phyloP scores from a whole-genome alignment of 2,797 vertebrate species.

The Cercopithecus hamlyni region DNA sequence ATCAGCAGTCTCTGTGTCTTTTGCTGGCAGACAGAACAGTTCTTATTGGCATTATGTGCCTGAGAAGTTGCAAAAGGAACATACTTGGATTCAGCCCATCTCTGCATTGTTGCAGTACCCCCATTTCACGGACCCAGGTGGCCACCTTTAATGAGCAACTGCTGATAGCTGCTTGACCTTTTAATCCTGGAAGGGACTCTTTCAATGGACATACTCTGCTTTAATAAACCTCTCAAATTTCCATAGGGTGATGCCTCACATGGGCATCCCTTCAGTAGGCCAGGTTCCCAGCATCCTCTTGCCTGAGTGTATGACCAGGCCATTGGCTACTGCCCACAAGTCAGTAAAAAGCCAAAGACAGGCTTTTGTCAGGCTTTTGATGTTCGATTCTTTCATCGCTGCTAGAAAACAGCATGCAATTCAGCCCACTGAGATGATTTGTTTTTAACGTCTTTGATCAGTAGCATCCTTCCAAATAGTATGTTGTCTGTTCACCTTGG shows the following conservation, averaged over 20 bases:
- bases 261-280: neutral
- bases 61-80: neutral
- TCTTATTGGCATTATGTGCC: neutral
- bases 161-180: neutral
- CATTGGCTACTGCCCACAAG: neutral
- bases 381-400: neutral
- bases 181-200: neutral
- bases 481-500: neutral
- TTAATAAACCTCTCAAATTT: neutral
- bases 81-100: neutral
- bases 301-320: neutral
- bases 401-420: neutral
- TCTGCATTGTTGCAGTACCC: neutral
- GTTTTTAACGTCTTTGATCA: neutral
- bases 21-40: neutral
- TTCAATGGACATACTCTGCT: neutral
- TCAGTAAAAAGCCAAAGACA: neutral
- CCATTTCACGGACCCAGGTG: neutral
- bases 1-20: neutral
- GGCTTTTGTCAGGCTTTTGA: neutral
- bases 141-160: neutral
- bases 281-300: neutral
- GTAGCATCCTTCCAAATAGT: neutral
- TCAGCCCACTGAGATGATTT: neutral
- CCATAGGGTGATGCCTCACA: neutral